Conservation (phyloP, 2,113 vertebrate species). For the Sander vitreus region DNA sequence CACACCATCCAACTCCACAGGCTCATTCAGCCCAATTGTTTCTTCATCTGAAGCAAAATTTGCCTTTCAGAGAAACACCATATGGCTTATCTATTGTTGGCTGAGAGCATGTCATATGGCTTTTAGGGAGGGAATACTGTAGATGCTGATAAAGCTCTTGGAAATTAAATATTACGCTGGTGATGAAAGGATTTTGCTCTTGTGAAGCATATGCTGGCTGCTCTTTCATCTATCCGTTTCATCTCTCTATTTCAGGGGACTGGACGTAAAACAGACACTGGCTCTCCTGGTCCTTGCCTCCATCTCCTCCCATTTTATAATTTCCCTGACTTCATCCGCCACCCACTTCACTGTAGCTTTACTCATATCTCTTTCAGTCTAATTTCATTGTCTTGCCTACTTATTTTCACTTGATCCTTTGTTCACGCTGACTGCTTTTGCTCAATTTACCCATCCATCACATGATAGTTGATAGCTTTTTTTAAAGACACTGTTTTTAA, state of each 20-base stretch:
- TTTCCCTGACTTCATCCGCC: slow-evolving; percentile 36
- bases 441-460: slow-evolving; percentile 21
- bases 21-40: slow-evolving; percentile 50
- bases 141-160: slow-evolving; percentile 64
- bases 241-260: slow-evolving; percentile 74
- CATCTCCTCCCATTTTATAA: slow-evolving; percentile 48
- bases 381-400: slow-evolving; percentile 42
- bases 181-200: slow-evolving; percentile 66
- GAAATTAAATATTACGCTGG: slow-evolving; percentile 65
- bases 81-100: slow-evolving; percentile 68
- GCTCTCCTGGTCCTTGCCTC: slow-evolving; percentile 60
- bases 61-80: slow-evolving; percentile 61
- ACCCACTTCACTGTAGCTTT: slow-evolving; percentile 30
- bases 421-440: slow-evolving; percentile 16
- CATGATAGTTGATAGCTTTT: slow-evolving; percentile 33
- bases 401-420: slow-evolving; percentile 30
- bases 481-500: background rate
- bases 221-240: slow-evolving; percentile 71
- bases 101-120: slow-evolving; percentile 57
- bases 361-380: slow-evolving; percentile 36
- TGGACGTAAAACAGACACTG: slow-evolving; percentile 62
- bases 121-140: slow-evolving; percentile 63
- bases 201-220: slow-evolving; percentile 65
- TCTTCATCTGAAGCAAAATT: slow-evolving; percentile 62
- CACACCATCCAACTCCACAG: slow-evolving; percentile 5